Evolutionary conservation across 2,888 invertebrate genomes (phyloP).

Genomic region (Cantharis rustica): DNA sequence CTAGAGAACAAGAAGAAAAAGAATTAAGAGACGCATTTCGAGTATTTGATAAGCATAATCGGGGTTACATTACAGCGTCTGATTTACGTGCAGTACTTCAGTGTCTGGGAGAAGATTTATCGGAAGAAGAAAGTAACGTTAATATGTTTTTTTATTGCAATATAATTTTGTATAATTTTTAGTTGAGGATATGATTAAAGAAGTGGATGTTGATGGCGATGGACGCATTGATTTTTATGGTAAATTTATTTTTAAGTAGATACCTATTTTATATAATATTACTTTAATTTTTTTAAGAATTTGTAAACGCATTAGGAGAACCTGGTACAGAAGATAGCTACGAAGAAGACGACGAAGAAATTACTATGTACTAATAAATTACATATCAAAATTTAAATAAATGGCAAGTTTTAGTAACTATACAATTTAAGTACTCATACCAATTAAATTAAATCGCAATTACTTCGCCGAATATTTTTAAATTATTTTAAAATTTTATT

Average conservation of each 20-base stretch:
- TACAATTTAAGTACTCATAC: neutral
- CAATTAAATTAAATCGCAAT: neutral
- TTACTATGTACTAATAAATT: constrained; percentile 36
- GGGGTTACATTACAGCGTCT: constrained; percentile 90
- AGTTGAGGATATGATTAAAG: constrained; percentile 97
- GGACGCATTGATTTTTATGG: constrained; percentile 93
- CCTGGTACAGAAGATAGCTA: constrained; percentile 75
- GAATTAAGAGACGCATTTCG: constrained; percentile 85
- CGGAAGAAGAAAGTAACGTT: constrained; percentile 86
- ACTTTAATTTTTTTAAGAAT: constrained; percentile 60
- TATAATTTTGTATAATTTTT: constrained; percentile 26
- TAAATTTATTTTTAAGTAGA: constrained; percentile 48
- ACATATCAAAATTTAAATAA: neutral
- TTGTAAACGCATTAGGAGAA: constrained; percentile 83
- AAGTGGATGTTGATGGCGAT: constrained; percentile 93
- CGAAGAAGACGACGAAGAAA: constrained; percentile 71
- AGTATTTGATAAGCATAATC: constrained; percentile 89
- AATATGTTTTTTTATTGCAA: neutral
- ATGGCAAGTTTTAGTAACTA: neutral
- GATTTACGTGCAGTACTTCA: constrained; percentile 86
- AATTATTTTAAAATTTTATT: neutral
- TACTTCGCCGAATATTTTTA: neutral
- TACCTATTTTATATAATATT: neutral
- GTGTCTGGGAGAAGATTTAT: constrained; percentile 85
- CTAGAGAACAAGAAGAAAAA: constrained; percentile 82